Evolutionary conservation across 2,888 invertebrate species (phyloP).

Genomic region (Ennomos quercinarius): DNA sequence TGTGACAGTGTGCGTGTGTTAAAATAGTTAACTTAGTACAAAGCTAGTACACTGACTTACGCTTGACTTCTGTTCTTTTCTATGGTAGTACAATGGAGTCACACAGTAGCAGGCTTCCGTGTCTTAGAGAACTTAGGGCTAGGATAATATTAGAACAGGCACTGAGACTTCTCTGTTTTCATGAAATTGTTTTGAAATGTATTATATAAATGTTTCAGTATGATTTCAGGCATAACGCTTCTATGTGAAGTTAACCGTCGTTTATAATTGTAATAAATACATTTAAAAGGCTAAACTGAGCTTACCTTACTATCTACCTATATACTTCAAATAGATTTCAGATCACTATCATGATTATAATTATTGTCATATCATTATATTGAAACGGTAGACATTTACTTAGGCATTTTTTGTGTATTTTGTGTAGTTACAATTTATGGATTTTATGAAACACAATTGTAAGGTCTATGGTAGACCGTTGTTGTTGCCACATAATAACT

Average conservation of each 20-base stretch:
- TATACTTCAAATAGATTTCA: too few species aligned
- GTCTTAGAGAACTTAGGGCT: constrained; percentile 51
- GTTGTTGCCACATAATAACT: constrained; percentile 63
- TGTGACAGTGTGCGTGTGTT: neutral
- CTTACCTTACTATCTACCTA: too few species aligned
- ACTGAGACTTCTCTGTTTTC: constrained; percentile 18
- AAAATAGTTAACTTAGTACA: neutral
- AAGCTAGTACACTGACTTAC: constrained; percentile 13
- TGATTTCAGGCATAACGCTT: too few species aligned
- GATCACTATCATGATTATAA: too few species aligned
- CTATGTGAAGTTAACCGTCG: too few species aligned
- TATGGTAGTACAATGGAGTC: constrained; percentile 61
- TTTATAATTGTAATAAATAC: too few species aligned
- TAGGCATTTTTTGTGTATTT: too few species aligned
- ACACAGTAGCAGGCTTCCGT: constrained; percentile 83
- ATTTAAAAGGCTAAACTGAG: too few species aligned
- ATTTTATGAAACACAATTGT: constrained; percentile 11
- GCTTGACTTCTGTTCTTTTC: constrained; percentile 14
- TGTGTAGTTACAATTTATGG: too few species aligned
- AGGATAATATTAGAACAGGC: constrained; percentile 39
- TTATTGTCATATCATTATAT: too few species aligned
- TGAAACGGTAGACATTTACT: too few species aligned
- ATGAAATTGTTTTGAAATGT: constrained; percentile 1
- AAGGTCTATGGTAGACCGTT: constrained; percentile 54
- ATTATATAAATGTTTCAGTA: neutral